Base-by-base conservation (phyloP, 2,888 invertebrate genomes). In the Drosophila vallismaia region DNA sequence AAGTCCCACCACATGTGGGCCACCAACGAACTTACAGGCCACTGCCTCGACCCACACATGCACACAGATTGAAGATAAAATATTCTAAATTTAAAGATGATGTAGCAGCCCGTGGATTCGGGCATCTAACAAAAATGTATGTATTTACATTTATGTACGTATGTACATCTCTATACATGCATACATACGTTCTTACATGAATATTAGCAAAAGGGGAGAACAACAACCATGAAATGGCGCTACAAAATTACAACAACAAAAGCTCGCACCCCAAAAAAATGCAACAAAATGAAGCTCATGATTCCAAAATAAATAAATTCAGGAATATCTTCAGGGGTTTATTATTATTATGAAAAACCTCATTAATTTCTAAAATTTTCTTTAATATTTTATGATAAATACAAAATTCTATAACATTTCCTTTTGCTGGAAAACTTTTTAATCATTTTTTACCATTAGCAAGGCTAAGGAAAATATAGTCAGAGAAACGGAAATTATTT, bases 41-140 rank as follows among this genome's bases (percentile, higher is more conserved):
- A 62, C 52, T 62, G 48, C 62, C 52, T 60, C 46, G 57, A 74
- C 54, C 49, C 62, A 76, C 60, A 69, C 68, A 74, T 54, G 62
- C 63, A 64, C 59, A 74, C 71, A 81, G 77, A 77, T 79, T 79
- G 71, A 82, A 82, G 71, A 79, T 74, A 79, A 79, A 85, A 79
- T 66, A 70, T 83, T 85, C 85, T 85, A 85, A 76, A 77, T 85
- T 82, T 85, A 85, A 85, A 85, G 75, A 85, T 85, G 87, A 85
- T 87, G 81, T 84, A 71, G 81, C 64, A 50, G 74, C 58, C 64
- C 71, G 77, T 86, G 67, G 74, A 76, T 86, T 76, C 76, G 80
- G 69, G 71, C 70, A 69, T 79, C 63, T 73, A 55, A 63, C 62
- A 60, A 59, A 60, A 31, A 38, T 49, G 56, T 53, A 44, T 52